Evolutionary conservation across 2,888 invertebrate species (phyloP).

Genomic region (Orthosia gothica): DNA sequence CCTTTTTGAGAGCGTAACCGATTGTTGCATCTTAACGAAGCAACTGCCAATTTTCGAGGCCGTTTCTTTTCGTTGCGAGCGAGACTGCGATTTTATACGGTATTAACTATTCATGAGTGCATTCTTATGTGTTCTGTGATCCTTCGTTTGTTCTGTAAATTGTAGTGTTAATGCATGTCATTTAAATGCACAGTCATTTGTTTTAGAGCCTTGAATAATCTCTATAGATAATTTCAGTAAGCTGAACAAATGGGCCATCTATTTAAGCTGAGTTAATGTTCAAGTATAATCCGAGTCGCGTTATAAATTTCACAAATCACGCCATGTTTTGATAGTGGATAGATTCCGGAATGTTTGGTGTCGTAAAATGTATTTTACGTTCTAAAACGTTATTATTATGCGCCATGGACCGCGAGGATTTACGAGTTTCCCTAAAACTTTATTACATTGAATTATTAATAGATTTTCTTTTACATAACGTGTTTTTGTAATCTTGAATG

Average conservation of each 20-base stretch:
- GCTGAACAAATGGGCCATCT: conserved; percentile 49
- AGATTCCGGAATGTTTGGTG: conserved; percentile 76
- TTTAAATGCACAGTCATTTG: conserved; percentile 50
- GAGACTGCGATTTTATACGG: conserved; percentile 57
- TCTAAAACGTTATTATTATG: conserved; percentile 82
- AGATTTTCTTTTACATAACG: conserved; percentile 58
- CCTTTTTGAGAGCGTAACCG: conserved; percentile 73
- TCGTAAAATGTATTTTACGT: conserved; percentile 86
- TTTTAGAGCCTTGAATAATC: conserved; percentile 45
- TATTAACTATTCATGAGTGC: conserved; percentile 56
- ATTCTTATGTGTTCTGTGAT: conserved; percentile 53
- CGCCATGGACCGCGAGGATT: conserved; percentile 80
- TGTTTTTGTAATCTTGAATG: conserved; percentile 51
- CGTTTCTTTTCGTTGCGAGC: conserved; percentile 35
- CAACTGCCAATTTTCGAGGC: conserved; percentile 48
- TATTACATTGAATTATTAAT: conserved; percentile 73
- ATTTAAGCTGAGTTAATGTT: conserved; percentile 60
- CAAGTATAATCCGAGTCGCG: conserved; percentile 48
- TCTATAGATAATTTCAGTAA: conserved; percentile 47
- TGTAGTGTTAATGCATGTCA: conserved; percentile 45
- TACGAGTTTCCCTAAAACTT: conserved; percentile 83
- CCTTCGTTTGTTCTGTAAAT: conserved; percentile 39
- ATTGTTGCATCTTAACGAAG: conserved; percentile 53
- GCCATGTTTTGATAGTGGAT: conserved; percentile 77
- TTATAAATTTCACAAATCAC: conserved; percentile 76